Evolutionary conservation across 1,140 invertebrate species (phyloP), one percentile per base, ranked within the genome.

Genomic region (Drosophila seguyi): DNA sequence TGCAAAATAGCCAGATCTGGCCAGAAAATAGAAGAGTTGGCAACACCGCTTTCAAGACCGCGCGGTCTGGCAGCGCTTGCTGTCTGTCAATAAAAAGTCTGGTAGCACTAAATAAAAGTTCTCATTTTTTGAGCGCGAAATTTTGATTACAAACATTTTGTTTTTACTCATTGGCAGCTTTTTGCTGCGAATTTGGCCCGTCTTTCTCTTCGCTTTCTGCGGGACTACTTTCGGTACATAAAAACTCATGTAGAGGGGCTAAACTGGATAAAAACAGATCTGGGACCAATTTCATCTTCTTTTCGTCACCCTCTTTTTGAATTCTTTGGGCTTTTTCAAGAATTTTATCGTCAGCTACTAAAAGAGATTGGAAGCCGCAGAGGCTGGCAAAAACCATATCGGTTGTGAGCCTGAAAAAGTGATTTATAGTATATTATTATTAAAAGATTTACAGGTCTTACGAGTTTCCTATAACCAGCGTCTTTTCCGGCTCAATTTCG

Each of bases 401-500:
- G 0, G 85, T 53, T 16, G 52, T 48, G 0, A 90, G 39, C 0
- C 85, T 90, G 6, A 3, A 44, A 57, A 20, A 22, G 3, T 38
- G 2, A 44, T 44, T 14, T 6, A 6, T 13, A 0, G 11, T 11
- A 6, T 13, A 42, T 10, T 10, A 11, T 16, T 16, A 4, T 57
- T 6, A 13, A 20, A 45, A 20, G 29, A 4, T 13, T 14, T n/a
- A 48, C 5, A 2, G 42, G 6, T 14, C 44, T 75, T 75, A 90
- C 85, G 78, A 74, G 20, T 81, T 87, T 16, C 85, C 85, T 11
- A 90, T 56, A 36, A 90, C 68, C 0, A 90, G 75, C 4, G 85
- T 85, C 10, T 44, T 90, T 11, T 63, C 63, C 8, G 85, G 85
- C n/a, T 81, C 76, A 1, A 90, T 65, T 7, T 53, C 13, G 1